Evolutionary conservation across 2,113 vertebrate genomes (phyloP).

Genomic region (Hydrolagus affinis): DNA sequence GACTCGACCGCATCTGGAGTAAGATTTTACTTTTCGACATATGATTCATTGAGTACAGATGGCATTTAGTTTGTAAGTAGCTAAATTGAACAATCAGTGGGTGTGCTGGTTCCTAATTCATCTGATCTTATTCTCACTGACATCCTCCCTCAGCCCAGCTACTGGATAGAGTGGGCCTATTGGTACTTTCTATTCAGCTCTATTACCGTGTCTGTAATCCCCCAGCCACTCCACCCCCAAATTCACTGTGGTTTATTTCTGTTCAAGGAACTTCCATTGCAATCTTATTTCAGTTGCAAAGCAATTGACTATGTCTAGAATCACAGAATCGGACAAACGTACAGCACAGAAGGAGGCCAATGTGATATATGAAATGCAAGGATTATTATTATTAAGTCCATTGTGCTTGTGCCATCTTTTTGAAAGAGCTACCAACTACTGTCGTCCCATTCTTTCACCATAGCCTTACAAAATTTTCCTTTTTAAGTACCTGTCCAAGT

Average conservation of each 20-base stretch:
- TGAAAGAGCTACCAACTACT: too few relatives aligned
- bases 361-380: too few relatives aligned
- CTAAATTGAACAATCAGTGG: neutral
- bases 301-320: too few relatives aligned
- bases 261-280: neutral
- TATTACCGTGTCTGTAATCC: conserved; percentile 1
- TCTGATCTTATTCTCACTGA: neutral
- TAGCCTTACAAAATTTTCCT: too few relatives aligned
- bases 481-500: too few relatives aligned
- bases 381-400: too few relatives aligned
- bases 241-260: neutral
- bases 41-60: neutral
- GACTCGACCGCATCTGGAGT: too few relatives aligned
- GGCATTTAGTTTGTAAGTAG: neutral
- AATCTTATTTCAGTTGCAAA: neutral
- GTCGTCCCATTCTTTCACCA: too few relatives aligned
- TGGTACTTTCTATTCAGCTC: conserved; percentile 1
- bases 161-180: neutral
- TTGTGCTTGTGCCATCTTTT: too few relatives aligned
- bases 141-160: neutral
- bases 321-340: too few relatives aligned
- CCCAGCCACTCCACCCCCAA: neutral
- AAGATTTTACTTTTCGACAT: neutral
- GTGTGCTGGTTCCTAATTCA: neutral
- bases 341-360: too few relatives aligned